phyloP scores from a whole-genome alignment of 2,797 vertebrate genomes.

The Perdix hodgsoniae region DNA sequence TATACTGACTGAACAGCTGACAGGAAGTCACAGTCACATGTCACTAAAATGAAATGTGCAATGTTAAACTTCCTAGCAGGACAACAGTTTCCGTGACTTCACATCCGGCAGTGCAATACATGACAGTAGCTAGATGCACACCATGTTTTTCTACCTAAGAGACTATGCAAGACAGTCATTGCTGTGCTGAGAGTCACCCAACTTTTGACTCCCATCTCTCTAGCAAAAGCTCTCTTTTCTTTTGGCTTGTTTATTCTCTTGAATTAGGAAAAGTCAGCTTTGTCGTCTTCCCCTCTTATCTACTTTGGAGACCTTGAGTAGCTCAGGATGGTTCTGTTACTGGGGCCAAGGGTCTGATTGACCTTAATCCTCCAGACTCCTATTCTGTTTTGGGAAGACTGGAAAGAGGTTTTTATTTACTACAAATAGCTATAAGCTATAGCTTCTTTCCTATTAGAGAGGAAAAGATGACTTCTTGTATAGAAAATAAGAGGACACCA shows the following conservation, averaged over 20 bases:
- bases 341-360: not conserved
- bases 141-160: not conserved
- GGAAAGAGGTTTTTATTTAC: not conserved
- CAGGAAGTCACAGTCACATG: not conserved
- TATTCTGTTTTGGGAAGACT: not conserved
- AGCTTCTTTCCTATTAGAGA: not conserved
- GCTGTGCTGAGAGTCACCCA: not conserved
- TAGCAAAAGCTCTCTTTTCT: not conserved
- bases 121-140: not conserved
- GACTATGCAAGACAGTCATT: constrained; percentile 1
- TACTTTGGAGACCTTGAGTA: not conserved
- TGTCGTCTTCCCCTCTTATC: not conserved
- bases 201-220: not conserved
- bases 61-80: not conserved
- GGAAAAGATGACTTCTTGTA: not conserved
- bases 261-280: not conserved
- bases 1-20: not conserved
- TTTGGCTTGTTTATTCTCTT: not conserved
- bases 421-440: not conserved
- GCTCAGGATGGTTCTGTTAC: not conserved
- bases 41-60: not conserved
- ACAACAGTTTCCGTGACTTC: not conserved
- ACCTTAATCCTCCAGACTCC: accelerated
- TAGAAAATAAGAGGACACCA: not conserved
- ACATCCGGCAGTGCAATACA: not conserved